Base-by-base conservation (phyloP, 2,113 vertebrate genomes). In the Ammodytes dubius region DNA sequence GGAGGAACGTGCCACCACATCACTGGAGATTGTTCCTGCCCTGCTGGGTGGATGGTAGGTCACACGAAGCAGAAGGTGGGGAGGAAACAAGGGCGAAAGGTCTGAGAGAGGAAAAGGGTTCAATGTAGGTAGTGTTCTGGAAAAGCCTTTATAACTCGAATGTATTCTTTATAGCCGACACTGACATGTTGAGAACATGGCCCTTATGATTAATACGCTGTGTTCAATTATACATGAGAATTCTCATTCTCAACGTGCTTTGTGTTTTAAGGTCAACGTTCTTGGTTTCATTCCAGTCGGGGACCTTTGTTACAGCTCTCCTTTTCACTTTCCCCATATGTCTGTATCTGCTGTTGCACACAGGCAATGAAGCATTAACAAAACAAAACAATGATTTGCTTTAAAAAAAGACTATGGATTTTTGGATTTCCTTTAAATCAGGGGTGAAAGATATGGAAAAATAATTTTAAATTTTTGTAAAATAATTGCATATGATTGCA, bases 1-100 rank as follows among this genome's bases (percentile, higher is more conserved):
- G 96, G 97, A 17, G 98, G 98, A 5, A 95, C 94, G 37, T 99
- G 98, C 80, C 98, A 99, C 92, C 98, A 99, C 94, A 96, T 99
- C 95, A 98, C 96, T 0, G 98, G 98, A 46, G 98, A 98, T 85
- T 99, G 98, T 86, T 95, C 97, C 79, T 99, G 98, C 70, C 97
- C 96, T 1, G 88, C 97, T 9, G 98, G 98, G 14, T 99, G 98
- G 98, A 99, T 54, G 96, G 98, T 99, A 96, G 69, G 83, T 90
- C 69, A 78, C 42, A 37, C 50, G 40, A 27, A 74, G 12, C 17
- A 47, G 27, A 77, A 65, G 70, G 14, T 14, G 46, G 35, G 37
- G 64, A 37, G 8, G n/a, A 17, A 54, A 57, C 64, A 19, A 47
- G 7, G 8, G 56, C 50, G n/a, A 84, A 75, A 75, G 17, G 50